A percentile compares a stretch with the other conserved stretches of the same genome.
phyloP scores from a whole-genome alignment of 1,140 invertebrate genomes.

The Oncopodura yosiiana region DNA sequence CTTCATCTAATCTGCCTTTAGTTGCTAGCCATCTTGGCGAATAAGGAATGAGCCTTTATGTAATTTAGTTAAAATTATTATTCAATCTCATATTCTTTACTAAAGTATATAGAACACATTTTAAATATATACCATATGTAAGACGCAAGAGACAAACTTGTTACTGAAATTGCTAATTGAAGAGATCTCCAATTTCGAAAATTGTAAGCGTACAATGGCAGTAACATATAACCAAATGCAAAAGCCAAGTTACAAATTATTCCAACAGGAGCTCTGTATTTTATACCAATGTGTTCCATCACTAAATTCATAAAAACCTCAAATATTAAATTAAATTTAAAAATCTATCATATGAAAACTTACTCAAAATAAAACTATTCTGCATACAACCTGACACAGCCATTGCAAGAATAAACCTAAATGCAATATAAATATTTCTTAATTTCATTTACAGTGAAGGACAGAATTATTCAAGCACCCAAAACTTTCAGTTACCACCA shows the following conservation, averaged over 20 bases:
- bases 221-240: constrained; percentile 61
- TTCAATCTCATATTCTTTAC: too few species aligned
- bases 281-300: constrained; percentile 18
- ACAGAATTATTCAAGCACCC: too few species aligned
- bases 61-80: too few species aligned
- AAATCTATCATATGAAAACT: too few species aligned
- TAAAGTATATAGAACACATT: background rate
- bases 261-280: constrained; percentile 19
- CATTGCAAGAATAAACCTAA: too few species aligned
- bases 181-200: constrained; percentile 61
- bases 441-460: too few species aligned
- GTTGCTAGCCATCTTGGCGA: constrained; percentile 44
- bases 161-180: constrained; percentile 58
- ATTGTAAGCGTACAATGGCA: constrained; percentile 58
- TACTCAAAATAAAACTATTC: too few species aligned
- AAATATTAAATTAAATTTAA: too few species aligned
- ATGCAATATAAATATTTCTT: too few species aligned
- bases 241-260: constrained; percentile 25
- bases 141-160: constrained; percentile 54
- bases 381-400: too few species aligned
- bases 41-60: constrained; percentile 51
- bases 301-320: too few species aligned
- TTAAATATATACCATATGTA: constrained; percentile 48
- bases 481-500: too few species aligned
- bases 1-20: constrained; percentile 43